phyloP scores from a whole-genome alignment of 2,888 invertebrate genomes.

The Neuroscelio doddi region DNA sequence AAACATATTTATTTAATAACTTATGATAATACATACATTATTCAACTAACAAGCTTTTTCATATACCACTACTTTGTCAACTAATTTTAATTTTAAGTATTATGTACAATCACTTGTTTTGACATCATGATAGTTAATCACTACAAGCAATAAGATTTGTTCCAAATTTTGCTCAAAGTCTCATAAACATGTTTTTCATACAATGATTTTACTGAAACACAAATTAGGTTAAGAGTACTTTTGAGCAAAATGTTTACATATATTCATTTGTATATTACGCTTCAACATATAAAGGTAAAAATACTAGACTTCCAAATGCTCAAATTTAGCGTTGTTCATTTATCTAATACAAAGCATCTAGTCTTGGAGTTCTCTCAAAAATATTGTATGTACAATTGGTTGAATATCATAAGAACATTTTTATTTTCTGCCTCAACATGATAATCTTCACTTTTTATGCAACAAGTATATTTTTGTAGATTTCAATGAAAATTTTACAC shows the following conservation, averaged over 20 bases:
- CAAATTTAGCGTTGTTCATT: slow-evolving; percentile 34
- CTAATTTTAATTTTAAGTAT: slow-evolving; percentile 57
- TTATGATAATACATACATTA: no score
- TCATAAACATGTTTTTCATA: neutral
- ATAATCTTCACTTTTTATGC: no score
- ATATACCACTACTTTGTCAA: no score
- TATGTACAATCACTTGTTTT: slow-evolving; percentile 63
- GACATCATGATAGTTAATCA: slow-evolving; percentile 51
- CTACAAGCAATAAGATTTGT: slow-evolving; percentile 55
- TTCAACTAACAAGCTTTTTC: slow-evolving; percentile 61
- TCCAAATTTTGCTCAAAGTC: slow-evolving; percentile 21
- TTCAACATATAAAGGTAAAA: slow-evolving; percentile 62
- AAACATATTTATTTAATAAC: slow-evolving; percentile 71
- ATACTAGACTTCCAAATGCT: slow-evolving; percentile 29
- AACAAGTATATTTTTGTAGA: no score
- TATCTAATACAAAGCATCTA: slow-evolving; percentile 52
- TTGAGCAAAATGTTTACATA: slow-evolving; percentile 10
- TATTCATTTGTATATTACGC: slow-evolving; percentile 33
- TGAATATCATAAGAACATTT: neutral
- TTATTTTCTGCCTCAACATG: neutral
- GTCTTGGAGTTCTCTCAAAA: slow-evolving; percentile 56
- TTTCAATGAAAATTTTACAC: no score
- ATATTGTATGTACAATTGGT: slow-evolving; percentile 56
- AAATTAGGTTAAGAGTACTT: neutral
- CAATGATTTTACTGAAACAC: neutral